Evolutionary conservation across 2,797 vertebrate genomes (phyloP).

Genomic region (Muraenolepis orangiensis): DNA sequence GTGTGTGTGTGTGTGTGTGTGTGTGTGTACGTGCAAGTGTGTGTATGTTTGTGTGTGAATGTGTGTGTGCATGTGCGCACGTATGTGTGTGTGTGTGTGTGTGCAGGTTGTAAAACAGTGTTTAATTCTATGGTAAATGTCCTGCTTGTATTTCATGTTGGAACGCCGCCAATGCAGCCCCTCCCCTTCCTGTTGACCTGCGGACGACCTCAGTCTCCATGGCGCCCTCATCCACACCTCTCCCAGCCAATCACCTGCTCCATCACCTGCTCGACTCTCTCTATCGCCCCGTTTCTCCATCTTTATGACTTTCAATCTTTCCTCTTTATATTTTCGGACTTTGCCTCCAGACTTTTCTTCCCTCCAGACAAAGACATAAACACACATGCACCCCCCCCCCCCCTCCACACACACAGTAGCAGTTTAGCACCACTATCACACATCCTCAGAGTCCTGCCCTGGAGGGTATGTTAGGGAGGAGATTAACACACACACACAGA

Average conservation of each 20-base stretch:
- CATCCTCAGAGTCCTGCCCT: not conserved
- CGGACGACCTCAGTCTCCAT: not conserved
- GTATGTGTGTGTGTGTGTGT: too few species aligned
- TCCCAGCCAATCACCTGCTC: not conserved
- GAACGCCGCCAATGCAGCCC: not conserved
- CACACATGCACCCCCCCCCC: not conserved
- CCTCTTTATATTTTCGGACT: not conserved
- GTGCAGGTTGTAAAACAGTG: not conserved
- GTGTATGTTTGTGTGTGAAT: not conserved
- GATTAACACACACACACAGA: not conserved
- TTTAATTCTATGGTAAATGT: not conserved
- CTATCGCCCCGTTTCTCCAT: not conserved
- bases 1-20: not conserved
- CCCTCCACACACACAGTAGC: slow-evolving; percentile 15
- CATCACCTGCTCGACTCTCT: not conserved
- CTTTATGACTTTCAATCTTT: not conserved
- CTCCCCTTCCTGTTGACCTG: not conserved
- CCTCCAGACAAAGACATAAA: not conserved
- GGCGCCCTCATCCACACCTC: not conserved
- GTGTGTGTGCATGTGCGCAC: not conserved
- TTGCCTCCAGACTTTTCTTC: not conserved
- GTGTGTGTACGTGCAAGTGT: not conserved
- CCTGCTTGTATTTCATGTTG: not conserved
- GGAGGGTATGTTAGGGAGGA: not conserved
- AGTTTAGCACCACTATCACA: not conserved